These are phyloP conservation scores for Villa cingulata DNA, from an alignment of 2,888 invertebrate species.

Conservation along the genomic window DNA sequence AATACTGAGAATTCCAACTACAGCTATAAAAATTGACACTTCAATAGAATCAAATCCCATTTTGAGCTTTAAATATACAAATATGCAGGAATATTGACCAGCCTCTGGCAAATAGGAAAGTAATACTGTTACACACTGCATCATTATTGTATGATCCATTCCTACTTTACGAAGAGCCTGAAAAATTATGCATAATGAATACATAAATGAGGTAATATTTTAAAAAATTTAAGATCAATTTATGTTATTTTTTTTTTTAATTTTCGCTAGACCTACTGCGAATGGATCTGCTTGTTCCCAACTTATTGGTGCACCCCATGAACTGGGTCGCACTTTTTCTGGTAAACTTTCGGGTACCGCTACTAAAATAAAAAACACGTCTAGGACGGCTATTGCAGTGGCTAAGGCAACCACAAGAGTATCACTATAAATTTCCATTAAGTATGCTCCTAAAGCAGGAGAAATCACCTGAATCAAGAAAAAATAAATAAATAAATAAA, in stretches of 20 bases:
- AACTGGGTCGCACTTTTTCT: constrained; percentile 70
- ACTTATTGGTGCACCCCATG: constrained; percentile 77
- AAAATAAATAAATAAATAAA: constrained; percentile 1
- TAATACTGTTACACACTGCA: constrained; percentile 95
- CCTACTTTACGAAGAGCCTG: constrained; percentile 79
- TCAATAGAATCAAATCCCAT: constrained; percentile 92
- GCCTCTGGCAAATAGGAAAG: constrained; percentile 96
- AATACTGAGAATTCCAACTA: constrained; percentile 91
- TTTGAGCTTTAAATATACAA: constrained; percentile 94
- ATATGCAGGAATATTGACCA: constrained; percentile 98
- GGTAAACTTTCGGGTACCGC: constrained; percentile 97
- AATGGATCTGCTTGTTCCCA: constrained; percentile 99
- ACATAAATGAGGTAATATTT: too few species aligned
- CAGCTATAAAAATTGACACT: constrained; percentile 95
- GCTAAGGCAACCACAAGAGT: constrained; percentile 86
- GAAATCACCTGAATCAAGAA: constrained; percentile 55
- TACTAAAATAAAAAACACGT: constrained; percentile 95
- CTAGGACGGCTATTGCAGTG: constrained; percentile 87
- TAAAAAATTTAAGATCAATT: too few species aligned
- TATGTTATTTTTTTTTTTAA: too few species aligned
- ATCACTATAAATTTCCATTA: constrained; percentile 72
- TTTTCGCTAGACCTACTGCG: constrained; percentile 46
- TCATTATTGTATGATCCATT: constrained; percentile 86
- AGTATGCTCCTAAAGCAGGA: constrained; percentile 85
- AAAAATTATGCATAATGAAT: too few species aligned